Conservation (phyloP, 2,113 vertebrate genomes). For the Anthoscopus minutus region DNA sequence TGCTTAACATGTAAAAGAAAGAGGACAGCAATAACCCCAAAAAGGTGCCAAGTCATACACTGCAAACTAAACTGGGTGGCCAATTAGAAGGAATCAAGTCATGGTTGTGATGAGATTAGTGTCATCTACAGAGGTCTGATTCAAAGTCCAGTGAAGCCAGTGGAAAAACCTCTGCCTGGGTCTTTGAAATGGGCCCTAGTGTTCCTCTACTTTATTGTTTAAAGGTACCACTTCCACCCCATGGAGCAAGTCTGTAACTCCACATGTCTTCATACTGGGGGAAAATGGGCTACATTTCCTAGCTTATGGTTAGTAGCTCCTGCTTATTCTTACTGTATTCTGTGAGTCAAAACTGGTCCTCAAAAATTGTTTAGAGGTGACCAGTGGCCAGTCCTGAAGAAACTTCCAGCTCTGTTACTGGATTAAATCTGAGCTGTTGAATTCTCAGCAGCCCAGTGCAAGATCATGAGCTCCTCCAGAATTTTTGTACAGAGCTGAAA, state of each 20-base stretch:
- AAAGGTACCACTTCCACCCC: background rate
- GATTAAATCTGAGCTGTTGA: background rate
- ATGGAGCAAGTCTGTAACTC: background rate
- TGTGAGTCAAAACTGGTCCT: background rate
- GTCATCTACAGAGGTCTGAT: background rate
- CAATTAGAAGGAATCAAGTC: conserved; percentile 50
- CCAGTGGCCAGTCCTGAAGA: background rate
- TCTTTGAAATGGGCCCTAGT: background rate
- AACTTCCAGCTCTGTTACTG: background rate
- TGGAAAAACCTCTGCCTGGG: background rate
- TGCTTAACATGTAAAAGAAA: conserved; percentile 7
- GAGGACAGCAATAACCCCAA: background rate
- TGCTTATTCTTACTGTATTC: background rate
- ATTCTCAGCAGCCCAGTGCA: background rate
- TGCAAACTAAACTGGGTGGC: conserved; percentile 26
- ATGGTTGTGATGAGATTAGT: conserved; percentile 32
- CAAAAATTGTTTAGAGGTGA: background rate
- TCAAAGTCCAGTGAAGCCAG: background rate
- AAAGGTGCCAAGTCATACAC: background rate
- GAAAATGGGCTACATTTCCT: background rate
- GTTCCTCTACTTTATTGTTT: background rate
- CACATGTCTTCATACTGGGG: background rate
- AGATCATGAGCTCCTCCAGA: background rate
- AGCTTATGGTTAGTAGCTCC: background rate
- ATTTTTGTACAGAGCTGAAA: background rate